A percentile compares a stretch with the other conserved stretches of the same genome.
Conservation (phyloP, 1,140 invertebrate genomes). For the Sitophilus oryzae region DNA sequence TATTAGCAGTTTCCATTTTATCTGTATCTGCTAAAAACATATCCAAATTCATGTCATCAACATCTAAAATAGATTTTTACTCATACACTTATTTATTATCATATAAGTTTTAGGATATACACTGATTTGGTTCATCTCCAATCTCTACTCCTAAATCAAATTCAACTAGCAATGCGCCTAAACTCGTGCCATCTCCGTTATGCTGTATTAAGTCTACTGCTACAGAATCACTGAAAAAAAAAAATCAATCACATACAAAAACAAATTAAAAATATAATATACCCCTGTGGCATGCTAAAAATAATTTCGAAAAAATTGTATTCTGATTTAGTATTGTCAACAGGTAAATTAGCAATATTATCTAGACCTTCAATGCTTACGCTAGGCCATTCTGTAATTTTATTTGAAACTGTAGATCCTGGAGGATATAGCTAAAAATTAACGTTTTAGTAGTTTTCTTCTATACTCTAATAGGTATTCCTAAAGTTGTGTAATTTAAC, state of each 20-base stretch:
- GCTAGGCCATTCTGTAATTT: slow-evolving; percentile 21
- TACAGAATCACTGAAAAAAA: slow-evolving; percentile 11
- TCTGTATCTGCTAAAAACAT: slow-evolving; percentile 24
- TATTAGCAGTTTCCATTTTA: slow-evolving; percentile 24
- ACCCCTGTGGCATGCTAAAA: slow-evolving; percentile 4
- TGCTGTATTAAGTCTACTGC: slow-evolving; percentile 8
- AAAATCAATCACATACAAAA: background rate
- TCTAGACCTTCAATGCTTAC: slow-evolving; percentile 7
- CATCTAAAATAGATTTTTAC: slow-evolving; percentile 10
- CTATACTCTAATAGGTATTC: background rate
- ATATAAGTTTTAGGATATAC: background rate
- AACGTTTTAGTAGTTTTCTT: background rate
- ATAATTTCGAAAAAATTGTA: slow-evolving; percentile 1
- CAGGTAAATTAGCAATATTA: slow-evolving; percentile 8
- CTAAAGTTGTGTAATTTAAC: too few species aligned
- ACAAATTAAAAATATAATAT: slow-evolving; percentile 1
- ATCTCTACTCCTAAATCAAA: slow-evolving; percentile 18
- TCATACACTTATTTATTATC: background rate
- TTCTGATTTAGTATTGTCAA: background rate
- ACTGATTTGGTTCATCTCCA: slow-evolving; percentile 21
- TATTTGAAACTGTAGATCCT: slow-evolving; percentile 19
- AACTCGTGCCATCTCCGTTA: background rate
- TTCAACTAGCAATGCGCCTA: slow-evolving; percentile 22
- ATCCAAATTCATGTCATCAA: slow-evolving; percentile 18
- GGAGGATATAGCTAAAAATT: slow-evolving; percentile 26